Percentiles rank a stretch among this genome's conserved stretches.
Conservation (phyloP, 2,797 vertebrate genomes). For the Falco novaeseelandiae region DNA sequence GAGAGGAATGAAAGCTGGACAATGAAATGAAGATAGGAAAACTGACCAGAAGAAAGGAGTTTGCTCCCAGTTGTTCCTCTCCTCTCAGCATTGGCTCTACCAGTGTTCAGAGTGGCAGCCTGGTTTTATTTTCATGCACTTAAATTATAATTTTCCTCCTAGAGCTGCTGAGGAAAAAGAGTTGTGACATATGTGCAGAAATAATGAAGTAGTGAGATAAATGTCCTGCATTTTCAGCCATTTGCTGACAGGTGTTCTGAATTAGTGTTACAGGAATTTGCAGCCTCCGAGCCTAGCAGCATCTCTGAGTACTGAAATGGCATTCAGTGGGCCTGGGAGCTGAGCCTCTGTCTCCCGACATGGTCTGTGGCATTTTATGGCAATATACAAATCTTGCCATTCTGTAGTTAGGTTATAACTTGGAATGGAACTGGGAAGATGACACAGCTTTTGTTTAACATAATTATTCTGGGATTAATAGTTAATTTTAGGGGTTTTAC, state of each 20-base stretch:
- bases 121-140: slow-evolving; percentile 14
- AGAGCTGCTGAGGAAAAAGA: neutral
- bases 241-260: neutral
- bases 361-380: neutral
- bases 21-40: neutral
- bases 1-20: neutral
- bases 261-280: neutral
- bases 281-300: neutral
- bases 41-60: neutral
- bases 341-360: neutral
- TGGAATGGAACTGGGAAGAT: neutral
- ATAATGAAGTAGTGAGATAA: neutral
- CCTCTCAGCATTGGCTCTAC: neutral
- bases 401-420: neutral
- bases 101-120: neutral
- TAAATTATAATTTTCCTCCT: slow-evolving; percentile 8
- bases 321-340: neutral
- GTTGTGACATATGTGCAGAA: neutral
- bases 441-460: neutral
- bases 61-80: neutral
- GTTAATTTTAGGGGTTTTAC: neutral
- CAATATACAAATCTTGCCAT: neutral
- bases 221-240: neutral
- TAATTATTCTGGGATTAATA: neutral
- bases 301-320: neutral